These are phyloP conservation scores for Clarias pachynema DNA, from an alignment of 2,797 vertebrate genomes.

Conservation along the genomic window DNA sequence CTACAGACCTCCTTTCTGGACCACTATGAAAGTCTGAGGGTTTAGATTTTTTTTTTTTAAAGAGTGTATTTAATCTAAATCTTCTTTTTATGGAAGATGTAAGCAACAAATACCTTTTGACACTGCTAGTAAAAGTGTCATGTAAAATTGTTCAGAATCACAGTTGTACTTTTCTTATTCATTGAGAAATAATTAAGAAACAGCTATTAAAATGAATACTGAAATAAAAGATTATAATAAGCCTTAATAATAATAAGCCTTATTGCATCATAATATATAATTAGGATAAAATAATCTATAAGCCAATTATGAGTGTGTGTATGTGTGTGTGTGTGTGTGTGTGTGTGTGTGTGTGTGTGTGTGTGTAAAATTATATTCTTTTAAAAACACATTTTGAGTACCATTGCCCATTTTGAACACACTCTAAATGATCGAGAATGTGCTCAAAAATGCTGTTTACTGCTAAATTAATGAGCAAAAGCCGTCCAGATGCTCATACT, in stretches of 20 bases:
- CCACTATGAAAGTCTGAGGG: not conserved
- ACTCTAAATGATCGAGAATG: not conserved
- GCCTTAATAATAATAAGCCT: not conserved
- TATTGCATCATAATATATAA: not conserved
- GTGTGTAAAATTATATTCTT: not conserved
- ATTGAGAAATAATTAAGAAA: not conserved
- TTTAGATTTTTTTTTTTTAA: not conserved
- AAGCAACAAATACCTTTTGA: conserved; percentile 6
- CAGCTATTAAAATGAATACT: not conserved
- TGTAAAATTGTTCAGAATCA: conserved; percentile 15
- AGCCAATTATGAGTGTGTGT: not conserved
- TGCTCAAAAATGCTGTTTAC: not conserved
- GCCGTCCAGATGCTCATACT: not conserved
- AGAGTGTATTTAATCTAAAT: conserved; percentile 9
- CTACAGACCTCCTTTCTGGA: not conserved
- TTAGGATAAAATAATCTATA: not conserved
- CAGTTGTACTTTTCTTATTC: not conserved
- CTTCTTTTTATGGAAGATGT: not conserved
- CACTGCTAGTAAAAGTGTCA: conserved; percentile 3
- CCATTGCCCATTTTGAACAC: not conserved
- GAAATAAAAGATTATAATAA: not conserved
- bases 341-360: conserved; percentile 10
- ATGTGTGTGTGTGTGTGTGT: not conserved
- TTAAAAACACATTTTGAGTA: not conserved
- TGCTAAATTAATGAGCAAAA: conserved; percentile 13